These are phyloP conservation scores for Lamprotornis superbus DNA, from an alignment of 2,113 vertebrate genomes.

Conservation along the genomic window DNA sequence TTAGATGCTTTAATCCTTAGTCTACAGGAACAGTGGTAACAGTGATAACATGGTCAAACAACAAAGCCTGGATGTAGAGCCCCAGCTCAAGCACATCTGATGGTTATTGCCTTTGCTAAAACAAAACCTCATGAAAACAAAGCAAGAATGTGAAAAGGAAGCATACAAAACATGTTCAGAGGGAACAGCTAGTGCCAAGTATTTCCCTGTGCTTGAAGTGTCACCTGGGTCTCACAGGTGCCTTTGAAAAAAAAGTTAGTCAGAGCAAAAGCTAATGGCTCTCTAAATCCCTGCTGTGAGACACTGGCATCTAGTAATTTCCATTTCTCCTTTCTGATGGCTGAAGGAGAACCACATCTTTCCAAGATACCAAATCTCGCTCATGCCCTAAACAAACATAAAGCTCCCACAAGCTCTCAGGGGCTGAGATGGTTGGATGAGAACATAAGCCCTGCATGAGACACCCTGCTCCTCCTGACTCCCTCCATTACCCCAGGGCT, in stretches of 20 bases:
- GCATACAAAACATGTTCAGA: background rate
- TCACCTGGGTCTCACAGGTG: background rate
- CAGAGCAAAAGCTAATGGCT: background rate
- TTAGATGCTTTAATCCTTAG: background rate
- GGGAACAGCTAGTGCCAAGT: background rate
- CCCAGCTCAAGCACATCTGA: fast-evolving
- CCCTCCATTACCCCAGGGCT: fast-evolving
- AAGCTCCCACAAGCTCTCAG: background rate
- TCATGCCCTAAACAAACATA: background rate
- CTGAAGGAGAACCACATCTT: background rate
- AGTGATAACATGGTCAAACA: background rate
- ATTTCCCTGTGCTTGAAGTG: background rate
- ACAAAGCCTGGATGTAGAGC: background rate
- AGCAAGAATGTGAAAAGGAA: background rate
- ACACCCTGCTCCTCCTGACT: background rate
- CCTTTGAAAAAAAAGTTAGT: background rate
- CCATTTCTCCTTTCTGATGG: background rate
- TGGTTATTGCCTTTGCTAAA: background rate
- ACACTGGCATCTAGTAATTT: background rate
- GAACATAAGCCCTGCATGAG: fast-evolving
- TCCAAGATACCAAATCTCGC: background rate
- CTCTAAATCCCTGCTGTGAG: background rate
- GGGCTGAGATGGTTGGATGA: background rate
- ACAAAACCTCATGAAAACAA: background rate
- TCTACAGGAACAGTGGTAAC: background rate